Evolutionary conservation across 2,797 vertebrate species (phyloP).

Genomic region (Chanos chanos): DNA sequence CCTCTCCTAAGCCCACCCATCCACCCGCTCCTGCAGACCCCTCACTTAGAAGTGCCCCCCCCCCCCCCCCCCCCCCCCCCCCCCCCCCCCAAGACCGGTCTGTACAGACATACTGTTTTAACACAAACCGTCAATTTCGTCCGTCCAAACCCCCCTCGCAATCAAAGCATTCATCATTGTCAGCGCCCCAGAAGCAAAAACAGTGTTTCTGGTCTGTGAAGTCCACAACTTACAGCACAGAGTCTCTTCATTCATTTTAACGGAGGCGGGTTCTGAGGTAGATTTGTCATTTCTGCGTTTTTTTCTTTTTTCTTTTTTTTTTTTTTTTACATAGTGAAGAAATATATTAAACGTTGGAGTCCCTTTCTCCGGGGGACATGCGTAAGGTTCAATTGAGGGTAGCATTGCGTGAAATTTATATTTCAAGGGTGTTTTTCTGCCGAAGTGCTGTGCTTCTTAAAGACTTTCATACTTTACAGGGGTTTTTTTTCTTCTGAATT

Average conservation of each 20-base stretch:
- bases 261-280: constrained; percentile 55
- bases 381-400: constrained; percentile 39
- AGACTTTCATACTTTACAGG: constrained; percentile 10
- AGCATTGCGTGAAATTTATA: constrained; percentile 43
- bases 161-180: constrained; percentile 29
- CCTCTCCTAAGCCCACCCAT: background rate
- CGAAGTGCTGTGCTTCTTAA: background rate
- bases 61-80: background rate
- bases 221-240: background rate
- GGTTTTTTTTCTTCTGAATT: background rate
- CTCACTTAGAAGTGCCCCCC: background rate
- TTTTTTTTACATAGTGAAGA: constrained; percentile 46
- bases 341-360: constrained; percentile 39
- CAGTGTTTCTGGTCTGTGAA: constrained; percentile 41
- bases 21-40: background rate
- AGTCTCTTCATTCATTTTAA: constrained; percentile 55
- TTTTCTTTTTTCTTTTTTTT: too few species aligned
- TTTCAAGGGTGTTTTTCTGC: constrained; percentile 51
- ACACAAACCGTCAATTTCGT: constrained; percentile 6
- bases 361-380: constrained; percentile 47
- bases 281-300: constrained; percentile 43
- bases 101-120: background rate
- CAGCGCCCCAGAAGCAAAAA: constrained; percentile 31
- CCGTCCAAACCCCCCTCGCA: background rate
- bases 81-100: background rate